Conservation (phyloP, 2,797 vertebrate genomes). For the Myripristis jacobus region DNA sequence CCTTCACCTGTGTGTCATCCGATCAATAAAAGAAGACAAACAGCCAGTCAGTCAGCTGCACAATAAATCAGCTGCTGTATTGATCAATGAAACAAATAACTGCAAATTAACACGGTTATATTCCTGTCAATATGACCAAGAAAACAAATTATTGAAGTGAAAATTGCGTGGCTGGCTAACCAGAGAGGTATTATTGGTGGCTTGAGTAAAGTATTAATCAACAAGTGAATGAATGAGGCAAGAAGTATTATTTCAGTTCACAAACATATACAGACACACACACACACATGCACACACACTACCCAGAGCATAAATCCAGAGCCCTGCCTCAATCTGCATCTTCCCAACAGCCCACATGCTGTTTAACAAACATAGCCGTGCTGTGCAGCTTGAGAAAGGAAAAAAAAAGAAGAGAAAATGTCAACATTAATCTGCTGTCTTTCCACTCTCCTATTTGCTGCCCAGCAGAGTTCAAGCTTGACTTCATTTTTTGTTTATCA, state of each 20-base stretch:
- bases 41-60: background rate
- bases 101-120: constrained; percentile 2
- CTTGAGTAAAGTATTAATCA: constrained; percentile 43
- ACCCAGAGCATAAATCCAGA: constrained; percentile 11
- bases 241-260: constrained; percentile 36
- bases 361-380: constrained; percentile 40
- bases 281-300: constrained; percentile 9
- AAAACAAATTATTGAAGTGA: constrained; percentile 34
- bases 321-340: constrained; percentile 51
- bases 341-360: constrained; percentile 34
- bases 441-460: constrained; percentile 30
- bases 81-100: constrained; percentile 26
- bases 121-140: constrained; percentile 13
- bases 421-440: constrained; percentile 44
- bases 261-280: background rate
- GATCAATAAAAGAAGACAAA: constrained; percentile 22
- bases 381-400: constrained; percentile 4
- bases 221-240: constrained; percentile 55
- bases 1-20: constrained; percentile 85
- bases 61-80: constrained; percentile 21
- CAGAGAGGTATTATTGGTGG: too few species aligned
- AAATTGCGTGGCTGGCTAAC: constrained; percentile 26
- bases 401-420: constrained; percentile 47
- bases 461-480: constrained; percentile 34
- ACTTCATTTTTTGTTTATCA: constrained; percentile 41